A percentile compares a stretch with the other conserved stretches of the same genome.
Evolutionary conservation across 2,113 vertebrate genomes (phyloP).

Genomic region (Phylloscopus whistleri): DNA sequence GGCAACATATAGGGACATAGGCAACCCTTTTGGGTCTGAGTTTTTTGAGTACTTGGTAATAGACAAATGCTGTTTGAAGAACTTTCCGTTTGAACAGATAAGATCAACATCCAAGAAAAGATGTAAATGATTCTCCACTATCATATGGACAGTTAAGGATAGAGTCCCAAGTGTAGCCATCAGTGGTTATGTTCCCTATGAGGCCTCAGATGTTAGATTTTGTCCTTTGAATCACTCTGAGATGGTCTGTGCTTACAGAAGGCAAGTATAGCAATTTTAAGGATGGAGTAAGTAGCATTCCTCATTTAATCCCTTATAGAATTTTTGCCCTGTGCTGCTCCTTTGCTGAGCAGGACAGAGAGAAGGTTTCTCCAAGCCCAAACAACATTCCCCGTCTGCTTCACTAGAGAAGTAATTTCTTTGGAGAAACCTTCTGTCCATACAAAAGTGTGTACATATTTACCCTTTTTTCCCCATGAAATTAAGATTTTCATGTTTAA

Average conservation of each 20-base stretch:
- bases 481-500: neutral
- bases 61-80: neutral
- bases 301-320: neutral
- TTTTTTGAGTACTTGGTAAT: neutral
- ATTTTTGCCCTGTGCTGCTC: accelerated
- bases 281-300: neutral
- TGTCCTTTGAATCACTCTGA: neutral
- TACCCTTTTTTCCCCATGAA: neutral
- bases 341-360: neutral
- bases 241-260: neutral
- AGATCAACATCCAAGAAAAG: neutral
- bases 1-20: neutral
- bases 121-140: neutral
- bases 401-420: accelerated
- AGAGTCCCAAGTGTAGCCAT: neutral
- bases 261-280: neutral
- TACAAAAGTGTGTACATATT: neutral
- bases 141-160: neutral
- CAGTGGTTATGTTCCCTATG: neutral
- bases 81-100: neutral
- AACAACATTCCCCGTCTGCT: neutral
- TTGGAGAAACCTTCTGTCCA: neutral
- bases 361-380: neutral
- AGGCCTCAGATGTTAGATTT: neutral
- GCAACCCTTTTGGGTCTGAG: neutral